These are phyloP conservation scores for Microtus ochrogaster DNA, from an alignment of 2,113 vertebrate genomes.

Conservation along the genomic window DNA sequence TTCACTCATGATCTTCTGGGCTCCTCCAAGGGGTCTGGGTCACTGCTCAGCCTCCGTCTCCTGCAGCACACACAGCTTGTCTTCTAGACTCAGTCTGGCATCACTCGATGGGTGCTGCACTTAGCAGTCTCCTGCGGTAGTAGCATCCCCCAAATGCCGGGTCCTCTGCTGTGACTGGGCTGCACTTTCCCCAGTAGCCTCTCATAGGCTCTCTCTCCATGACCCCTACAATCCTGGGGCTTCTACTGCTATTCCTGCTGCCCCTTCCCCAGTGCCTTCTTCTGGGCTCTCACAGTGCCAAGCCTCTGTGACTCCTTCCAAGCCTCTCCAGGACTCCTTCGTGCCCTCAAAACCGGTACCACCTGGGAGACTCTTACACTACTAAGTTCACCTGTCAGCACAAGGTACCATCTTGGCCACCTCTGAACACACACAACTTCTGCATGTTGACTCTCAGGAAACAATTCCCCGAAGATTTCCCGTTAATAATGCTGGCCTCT, in stretches of 20 bases:
- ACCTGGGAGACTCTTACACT: background rate
- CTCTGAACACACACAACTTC: background rate
- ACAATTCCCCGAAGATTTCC: background rate
- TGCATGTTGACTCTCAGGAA: background rate
- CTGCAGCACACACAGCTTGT: background rate
- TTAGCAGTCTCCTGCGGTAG: background rate
- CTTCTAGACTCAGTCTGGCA: background rate
- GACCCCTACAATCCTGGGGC: background rate
- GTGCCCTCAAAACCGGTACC: background rate
- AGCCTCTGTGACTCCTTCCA: background rate
- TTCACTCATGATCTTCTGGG: background rate
- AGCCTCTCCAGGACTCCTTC: background rate
- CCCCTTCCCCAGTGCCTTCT: background rate
- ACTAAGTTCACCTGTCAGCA: too few relatives aligned
- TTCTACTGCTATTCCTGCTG: background rate
- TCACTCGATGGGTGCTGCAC: too few relatives aligned
- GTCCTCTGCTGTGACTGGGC: background rate
- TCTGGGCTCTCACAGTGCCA: background rate
- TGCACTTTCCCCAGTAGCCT: background rate
- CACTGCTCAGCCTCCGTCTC: background rate
- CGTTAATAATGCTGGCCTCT: background rate
- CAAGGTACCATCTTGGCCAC: background rate
- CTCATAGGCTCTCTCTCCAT: background rate
- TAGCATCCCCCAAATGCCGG: background rate
- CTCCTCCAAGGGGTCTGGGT: background rate